phyloP scores from a whole-genome alignment of 2,888 invertebrate genomes.

The Coelinius sp. region DNA sequence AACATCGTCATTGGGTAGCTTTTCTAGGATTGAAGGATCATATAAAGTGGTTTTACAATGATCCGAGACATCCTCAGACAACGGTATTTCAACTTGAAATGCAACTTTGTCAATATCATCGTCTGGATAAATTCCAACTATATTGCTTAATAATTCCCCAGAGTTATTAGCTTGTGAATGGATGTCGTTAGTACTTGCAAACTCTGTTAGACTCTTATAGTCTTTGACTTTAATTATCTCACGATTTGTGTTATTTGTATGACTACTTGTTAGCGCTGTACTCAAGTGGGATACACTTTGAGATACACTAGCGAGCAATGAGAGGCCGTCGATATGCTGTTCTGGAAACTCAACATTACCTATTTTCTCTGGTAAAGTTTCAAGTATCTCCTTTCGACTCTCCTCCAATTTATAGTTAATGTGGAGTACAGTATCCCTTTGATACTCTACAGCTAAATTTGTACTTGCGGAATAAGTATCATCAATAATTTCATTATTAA shows the following conservation, averaged over 20 bases:
- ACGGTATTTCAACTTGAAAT: constrained; percentile 59
- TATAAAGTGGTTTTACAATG: constrained; percentile 41
- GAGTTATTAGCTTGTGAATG: constrained; percentile 43
- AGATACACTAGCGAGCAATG: constrained; percentile 64
- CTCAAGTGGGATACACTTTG: constrained; percentile 57
- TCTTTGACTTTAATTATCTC: constrained; percentile 63
- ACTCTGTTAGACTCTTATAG: constrained; percentile 40
- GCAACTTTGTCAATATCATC: constrained; percentile 59
- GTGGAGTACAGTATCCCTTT: constrained; percentile 20
- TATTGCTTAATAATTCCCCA: constrained; percentile 37
- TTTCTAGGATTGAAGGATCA: not conserved
- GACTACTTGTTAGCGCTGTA: not conserved
- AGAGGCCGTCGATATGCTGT: constrained; percentile 64
- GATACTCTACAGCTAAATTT: constrained; percentile 10
- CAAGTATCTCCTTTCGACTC: constrained; percentile 29
- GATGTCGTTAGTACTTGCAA: not conserved
- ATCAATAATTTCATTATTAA: constrained; percentile 30
- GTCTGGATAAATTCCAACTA: constrained; percentile 58
- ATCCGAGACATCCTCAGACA: constrained; percentile 51
- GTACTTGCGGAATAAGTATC: constrained; percentile 20
- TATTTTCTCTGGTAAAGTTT: constrained; percentile 33
- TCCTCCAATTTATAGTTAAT: constrained; percentile 5
- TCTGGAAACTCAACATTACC: constrained; percentile 55
- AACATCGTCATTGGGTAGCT: not conserved
- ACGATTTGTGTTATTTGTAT: constrained; percentile 31